These are phyloP conservation scores for Sardina pilchardus DNA, from an alignment of 2,113 vertebrate species.

Conservation along the genomic window DNA sequence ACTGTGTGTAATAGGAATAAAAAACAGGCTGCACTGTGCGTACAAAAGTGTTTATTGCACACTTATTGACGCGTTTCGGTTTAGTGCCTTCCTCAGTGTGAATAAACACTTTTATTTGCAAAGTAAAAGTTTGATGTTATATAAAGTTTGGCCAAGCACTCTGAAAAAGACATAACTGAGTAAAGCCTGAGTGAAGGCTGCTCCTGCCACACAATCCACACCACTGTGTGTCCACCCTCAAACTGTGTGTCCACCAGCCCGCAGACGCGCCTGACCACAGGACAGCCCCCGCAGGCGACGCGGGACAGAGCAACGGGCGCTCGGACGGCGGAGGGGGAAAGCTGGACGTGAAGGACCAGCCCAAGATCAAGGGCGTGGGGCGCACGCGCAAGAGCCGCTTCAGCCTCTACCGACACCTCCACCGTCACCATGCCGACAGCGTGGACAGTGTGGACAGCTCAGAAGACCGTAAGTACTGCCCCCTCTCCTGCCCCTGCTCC, in stretches of 20 bases:
- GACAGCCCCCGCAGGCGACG: conserved; percentile 26
- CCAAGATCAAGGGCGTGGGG: conserved; percentile 85
- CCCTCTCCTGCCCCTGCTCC: neutral
- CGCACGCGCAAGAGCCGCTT: conserved; percentile 80
- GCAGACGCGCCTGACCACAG: conserved; percentile 38
- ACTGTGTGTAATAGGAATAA: too few species aligned
- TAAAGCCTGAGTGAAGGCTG: too few species aligned
- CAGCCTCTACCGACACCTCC: conserved; percentile 84
- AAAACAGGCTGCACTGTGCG: too few species aligned
- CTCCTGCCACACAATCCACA: too few species aligned
- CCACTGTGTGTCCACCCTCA: too few species aligned
- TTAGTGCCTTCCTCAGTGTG: too few species aligned
- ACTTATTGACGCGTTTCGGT: too few species aligned
- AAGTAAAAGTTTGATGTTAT: too few species aligned
- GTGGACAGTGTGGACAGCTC: conserved; percentile 85
- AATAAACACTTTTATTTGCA: too few species aligned
- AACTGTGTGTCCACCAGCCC: neutral
- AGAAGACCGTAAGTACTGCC: conserved; percentile 69
- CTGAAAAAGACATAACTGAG: too few species aligned
- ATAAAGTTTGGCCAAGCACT: too few species aligned
- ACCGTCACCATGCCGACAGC: conserved; percentile 81
- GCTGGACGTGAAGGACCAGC: conserved; percentile 63
- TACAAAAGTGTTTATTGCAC: too few species aligned
- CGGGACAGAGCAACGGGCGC: conserved; percentile 52
- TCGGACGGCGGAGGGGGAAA: conserved; percentile 7